These are phyloP conservation scores for Colletes collaris DNA, from an alignment of 2,888 invertebrate species.

Conservation along the genomic window DNA sequence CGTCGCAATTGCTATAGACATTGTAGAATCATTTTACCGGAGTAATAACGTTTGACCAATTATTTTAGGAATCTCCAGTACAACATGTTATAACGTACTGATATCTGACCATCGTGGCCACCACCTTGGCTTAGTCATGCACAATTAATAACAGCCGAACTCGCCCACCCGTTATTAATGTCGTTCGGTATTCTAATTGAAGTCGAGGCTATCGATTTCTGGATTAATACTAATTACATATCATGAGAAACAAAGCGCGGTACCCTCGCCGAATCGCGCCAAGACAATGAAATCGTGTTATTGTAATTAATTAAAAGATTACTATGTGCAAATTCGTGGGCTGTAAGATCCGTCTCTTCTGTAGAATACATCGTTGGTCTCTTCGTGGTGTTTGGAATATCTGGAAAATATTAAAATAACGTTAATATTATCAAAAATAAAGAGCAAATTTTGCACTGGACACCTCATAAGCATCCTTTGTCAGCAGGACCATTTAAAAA, in stretches of 20 bases:
- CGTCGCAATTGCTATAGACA: too few species aligned
- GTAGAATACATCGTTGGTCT: background rate
- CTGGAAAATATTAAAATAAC: too few species aligned
- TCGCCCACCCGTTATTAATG: slow-evolving; percentile 59
- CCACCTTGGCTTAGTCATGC: slow-evolving; percentile 63
- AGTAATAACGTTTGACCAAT: background rate
- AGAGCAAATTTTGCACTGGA: too few species aligned
- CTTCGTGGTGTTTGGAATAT: background rate
- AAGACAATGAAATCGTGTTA: background rate
- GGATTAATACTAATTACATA: slow-evolving; percentile 63
- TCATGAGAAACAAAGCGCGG: slow-evolving; percentile 44
- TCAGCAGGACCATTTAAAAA: too few species aligned
- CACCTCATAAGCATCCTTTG: too few species aligned
- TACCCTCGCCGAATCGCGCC: background rate
- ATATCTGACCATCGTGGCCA: slow-evolving; percentile 47
- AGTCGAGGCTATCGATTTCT: slow-evolving; percentile 53
- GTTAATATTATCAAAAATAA: too few species aligned
- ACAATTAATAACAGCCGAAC: slow-evolving; percentile 63
- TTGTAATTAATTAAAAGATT: background rate
- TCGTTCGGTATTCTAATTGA: slow-evolving; percentile 63
- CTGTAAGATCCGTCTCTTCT: background rate
- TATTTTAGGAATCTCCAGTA: slow-evolving; percentile 25
- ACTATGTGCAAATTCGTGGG: background rate
- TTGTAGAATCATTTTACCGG: too few species aligned
- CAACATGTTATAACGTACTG: slow-evolving; percentile 45